Evolutionary conservation across 2,113 vertebrate species (phyloP).

Genomic region (Hirundichthys speculiger): DNA sequence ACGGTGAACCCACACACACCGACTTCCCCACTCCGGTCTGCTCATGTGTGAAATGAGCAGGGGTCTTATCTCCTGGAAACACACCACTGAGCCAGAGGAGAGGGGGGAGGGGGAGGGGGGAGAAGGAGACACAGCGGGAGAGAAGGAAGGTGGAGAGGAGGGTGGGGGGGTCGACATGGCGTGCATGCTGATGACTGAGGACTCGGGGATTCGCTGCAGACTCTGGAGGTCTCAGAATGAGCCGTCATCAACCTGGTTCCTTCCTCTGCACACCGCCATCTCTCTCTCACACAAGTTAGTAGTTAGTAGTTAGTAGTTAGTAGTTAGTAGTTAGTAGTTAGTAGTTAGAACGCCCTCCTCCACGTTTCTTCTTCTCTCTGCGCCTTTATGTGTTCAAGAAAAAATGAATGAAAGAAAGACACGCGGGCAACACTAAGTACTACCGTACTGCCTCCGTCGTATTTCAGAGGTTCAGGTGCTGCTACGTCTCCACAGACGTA

Average conservation of each 20-base stretch:
- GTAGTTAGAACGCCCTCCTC: too few species aligned
- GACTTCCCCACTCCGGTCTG: conserved; percentile 71
- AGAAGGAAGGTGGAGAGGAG: conserved; percentile 27
- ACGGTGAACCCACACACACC: conserved; percentile 14
- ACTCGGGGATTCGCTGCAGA: conserved; percentile 56
- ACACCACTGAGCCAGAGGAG: conserved; percentile 85
- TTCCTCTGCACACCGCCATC: conserved; percentile 6
- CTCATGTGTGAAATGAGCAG: conserved; percentile 86
- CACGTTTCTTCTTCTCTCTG: too few species aligned
- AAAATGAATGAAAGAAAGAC: conserved; percentile 48
- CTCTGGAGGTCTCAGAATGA: conserved; percentile 46
- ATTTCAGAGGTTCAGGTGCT: too few species aligned
- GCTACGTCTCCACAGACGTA: too few species aligned
- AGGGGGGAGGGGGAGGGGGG: conserved; percentile 69
- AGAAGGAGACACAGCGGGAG: conserved; percentile 63
- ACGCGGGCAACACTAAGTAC: too few species aligned
- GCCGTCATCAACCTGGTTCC: conserved; percentile 41
- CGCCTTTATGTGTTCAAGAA: too few species aligned
- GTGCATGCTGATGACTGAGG: conserved; percentile 66
- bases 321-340: too few species aligned
- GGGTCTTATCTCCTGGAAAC: conserved; percentile 85
- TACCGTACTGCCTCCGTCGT: too few species aligned
- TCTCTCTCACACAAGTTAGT: background rate
- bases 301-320: too few species aligned
- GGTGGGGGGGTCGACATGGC: conserved; percentile 50